A percentile compares a stretch with the other conserved stretches of the same genome.
These are phyloP conservation scores for Herpailurus yagouaroundi DNA, from an alignment of 2,113 vertebrate genomes.

Conservation along the genomic window DNA sequence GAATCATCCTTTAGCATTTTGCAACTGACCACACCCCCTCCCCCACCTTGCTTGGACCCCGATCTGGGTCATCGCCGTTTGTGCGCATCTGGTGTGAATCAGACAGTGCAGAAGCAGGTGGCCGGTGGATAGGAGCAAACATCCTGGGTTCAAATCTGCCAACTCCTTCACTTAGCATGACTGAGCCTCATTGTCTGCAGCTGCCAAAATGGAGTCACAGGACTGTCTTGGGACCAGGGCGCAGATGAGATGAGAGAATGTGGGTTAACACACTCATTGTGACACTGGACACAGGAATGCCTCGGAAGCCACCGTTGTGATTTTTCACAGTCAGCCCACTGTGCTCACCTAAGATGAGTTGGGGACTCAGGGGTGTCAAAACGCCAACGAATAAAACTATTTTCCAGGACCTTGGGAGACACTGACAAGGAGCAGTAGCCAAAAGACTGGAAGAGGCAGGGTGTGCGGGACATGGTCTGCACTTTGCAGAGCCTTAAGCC, in stretches of 20 bases:
- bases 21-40: rapidly evolving
- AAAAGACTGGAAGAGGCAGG: not conserved
- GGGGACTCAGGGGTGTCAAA: not conserved
- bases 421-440: too few relatives aligned
- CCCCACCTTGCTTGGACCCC: not conserved
- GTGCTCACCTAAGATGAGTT: not conserved
- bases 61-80: not conserved
- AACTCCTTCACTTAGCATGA: not conserved
- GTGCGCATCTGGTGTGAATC: not conserved
- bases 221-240: not conserved
- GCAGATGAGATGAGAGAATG: not conserved
- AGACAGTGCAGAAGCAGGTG: not conserved
- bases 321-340: too few relatives aligned
- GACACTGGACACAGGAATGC: not conserved
- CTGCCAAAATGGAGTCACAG: not conserved
- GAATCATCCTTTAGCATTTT: not conserved
- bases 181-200: not conserved
- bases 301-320: rapidly evolving
- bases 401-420: not conserved
- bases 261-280: rapidly evolving
- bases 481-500: not conserved
- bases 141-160: not conserved
- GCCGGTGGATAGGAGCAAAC: rapidly evolving
- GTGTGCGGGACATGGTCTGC: too few relatives aligned
- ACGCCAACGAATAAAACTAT: not conserved